Evolutionary conservation across 2,797 vertebrate species (phyloP), one percentile per base, ranked within the genome.

Genomic region (Heterohyrax brucei): DNA sequence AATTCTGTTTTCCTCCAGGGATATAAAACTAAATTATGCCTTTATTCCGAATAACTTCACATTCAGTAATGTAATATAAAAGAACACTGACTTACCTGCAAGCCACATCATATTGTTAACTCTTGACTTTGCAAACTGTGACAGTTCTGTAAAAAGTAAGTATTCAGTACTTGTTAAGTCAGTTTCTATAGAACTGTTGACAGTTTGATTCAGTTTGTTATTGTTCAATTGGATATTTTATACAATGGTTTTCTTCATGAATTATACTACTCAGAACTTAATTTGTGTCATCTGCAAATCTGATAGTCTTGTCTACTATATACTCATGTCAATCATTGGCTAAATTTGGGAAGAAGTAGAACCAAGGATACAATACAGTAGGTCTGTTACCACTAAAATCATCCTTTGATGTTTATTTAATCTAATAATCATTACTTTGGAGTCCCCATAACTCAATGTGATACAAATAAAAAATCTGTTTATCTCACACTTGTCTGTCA

Each of bases 21-120:
- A 89, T 9, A 24, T 14, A 89, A 91, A 93, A 93, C 2, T 76
- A 87, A 96, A 91, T 83, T 66, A 66, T 61, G 9, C 0, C 18
- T 89, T 88, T 94, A 22, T 66, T 83, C 39, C 70, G 64, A 95
- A 59, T 83, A 95, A 79, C 53, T 85, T 81, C 24, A 50, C 14
- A 73, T 66, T 50, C 39, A 79, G 82, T 59, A 79, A 75, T 64
- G 26, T 1, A 59, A 9, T 21, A 79, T 70, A 56, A 89, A 86
- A 92, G 22, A 85, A 80, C 73, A n/a, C 72, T 77, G 85, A 61
- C 44, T 86, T 91, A 80, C 16, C 44, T 87, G 10, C 18, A 68
- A 82, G n/a, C 10, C 56, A 75, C 26, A 92, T 22, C 30, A 91
- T 50, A 46, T 24, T 87, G 9, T 75, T 50, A 79, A 82, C n/a